Evolutionary conservation across 2,797 vertebrate genomes (phyloP), one percentile per base, ranked within the genome.

Genomic region (Botia almorhae): DNA sequence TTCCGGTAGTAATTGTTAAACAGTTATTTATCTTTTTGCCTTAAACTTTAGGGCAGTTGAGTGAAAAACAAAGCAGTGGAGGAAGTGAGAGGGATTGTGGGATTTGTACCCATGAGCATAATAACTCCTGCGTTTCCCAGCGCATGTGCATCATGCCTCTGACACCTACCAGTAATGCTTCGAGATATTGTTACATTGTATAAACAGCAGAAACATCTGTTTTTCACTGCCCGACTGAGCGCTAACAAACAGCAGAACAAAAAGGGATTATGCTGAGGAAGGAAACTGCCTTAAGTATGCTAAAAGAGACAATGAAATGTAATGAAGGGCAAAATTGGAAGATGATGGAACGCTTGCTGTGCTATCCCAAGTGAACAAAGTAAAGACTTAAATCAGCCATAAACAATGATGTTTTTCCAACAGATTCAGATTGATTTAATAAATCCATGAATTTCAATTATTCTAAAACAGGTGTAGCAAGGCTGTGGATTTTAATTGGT

Each of bases 311-410:
- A 68, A 69, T 83, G 56, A 83, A 81, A 70, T 71, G 76, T 74
- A 85, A 85, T 80, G 50, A 74, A 76, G 84, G 76, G 56, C 63
- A 83, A 81, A 85, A 83, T 65, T 63, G 68, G 23, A 71, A 39
- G 50, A 71, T 64, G 72, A 78, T 63, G 23, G 33, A 64, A 21
- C 16, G 50, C 51, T 53, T 74, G 70, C 23, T 74, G 23, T 33
- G 39, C 23, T 64, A 55, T 69, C 19, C 29, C 53, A 39, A 43
- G 26, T 48, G 51, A 60, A 73, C 61, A 72, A 51, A 63, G 39
- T 71, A 72, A 79, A 79, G 48, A 17, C 33, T 79, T n/a, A 61
- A 71, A 63, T 78, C 68, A 63, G 36, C 76, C 56, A 70, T 70
- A 39, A 78, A 61, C 55, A 61, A 21, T 70, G 6, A 26, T 71